Evolutionary conservation across 2,888 invertebrate genomes (phyloP), one percentile per base, ranked within the genome.

Genomic region (Synanthedon myopaeformis): DNA sequence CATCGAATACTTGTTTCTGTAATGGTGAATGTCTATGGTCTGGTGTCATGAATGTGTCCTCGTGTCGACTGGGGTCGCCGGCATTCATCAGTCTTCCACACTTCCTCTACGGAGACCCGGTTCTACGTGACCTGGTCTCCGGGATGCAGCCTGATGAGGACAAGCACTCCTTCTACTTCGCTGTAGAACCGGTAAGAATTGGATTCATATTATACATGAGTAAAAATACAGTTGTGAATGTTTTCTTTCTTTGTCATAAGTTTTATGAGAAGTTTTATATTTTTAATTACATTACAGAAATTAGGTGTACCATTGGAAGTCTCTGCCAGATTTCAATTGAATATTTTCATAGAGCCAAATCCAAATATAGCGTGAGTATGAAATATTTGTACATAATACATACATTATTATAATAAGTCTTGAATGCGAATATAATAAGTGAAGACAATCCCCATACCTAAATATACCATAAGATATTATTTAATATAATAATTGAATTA

Each of bases 81-180:
- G 92, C 93, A 0, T 95, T 94, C 71, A 90, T 95, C 60, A 94
- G 96, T 0, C 90, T 94, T 61, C 97, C 97, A 0, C 96, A 96
- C 80, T 96, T 95, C 77, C 89, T 92, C 67, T 89, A 92, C 63
- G 96, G 90, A 0, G 96, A 95, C 79, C 90, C 91, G 0, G 85
- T 77, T 57, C 92, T 94, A 57, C 60, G 84, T 11, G 82, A 91
- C 12, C 82, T 84, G 51, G 90, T 96, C 0, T 86, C 88, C 0
- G 96, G 96, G 0, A 66, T 96, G 69, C 63, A 78, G 1, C 94
- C 96, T 0, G 88, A 91, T 13, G 88, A 90, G 1, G 87, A 90
- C 0, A 87, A 90, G 41, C 95, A 96, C 69, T 90, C 92, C 58
- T 94, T 96, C 76, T 92, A 90, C 66, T 90, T 96, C 66, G 89